phyloP scores from a whole-genome alignment of 2,113 vertebrate genomes.

The Gallinago media region DNA sequence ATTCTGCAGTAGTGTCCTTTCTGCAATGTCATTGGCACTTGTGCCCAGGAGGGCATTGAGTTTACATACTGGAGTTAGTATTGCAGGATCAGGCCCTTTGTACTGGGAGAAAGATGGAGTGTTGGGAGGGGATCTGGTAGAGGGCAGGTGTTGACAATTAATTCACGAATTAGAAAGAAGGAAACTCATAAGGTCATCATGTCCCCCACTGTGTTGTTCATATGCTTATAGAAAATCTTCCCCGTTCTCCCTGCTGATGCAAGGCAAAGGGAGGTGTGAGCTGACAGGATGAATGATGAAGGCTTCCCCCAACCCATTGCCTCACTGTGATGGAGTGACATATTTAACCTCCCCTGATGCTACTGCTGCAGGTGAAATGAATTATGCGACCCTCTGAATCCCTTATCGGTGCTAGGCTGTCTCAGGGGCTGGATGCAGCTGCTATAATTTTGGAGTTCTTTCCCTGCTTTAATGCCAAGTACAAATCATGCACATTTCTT shows the following conservation, averaged over 20 bases:
- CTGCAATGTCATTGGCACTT: neutral
- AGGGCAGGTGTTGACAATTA: constrained; percentile 56
- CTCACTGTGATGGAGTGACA: constrained; percentile 70
- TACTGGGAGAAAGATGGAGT: neutral
- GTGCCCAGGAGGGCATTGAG: neutral
- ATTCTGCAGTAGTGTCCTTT: neutral
- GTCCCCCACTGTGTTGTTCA: constrained; percentile 60
- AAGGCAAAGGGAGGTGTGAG: constrained; percentile 29
- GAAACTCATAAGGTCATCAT: constrained; percentile 47
- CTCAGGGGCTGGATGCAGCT: constrained; percentile 64
- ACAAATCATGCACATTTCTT: constrained; percentile 73
- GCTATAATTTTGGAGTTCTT: constrained; percentile 61
- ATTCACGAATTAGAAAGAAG: constrained; percentile 58
- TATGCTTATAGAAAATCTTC: constrained; percentile 55
- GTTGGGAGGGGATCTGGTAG: neutral
- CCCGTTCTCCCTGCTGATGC: neutral
- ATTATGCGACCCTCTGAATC: constrained; percentile 62
- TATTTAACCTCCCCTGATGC: constrained; percentile 73
- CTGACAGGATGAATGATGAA: constrained; percentile 76
- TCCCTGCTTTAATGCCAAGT: constrained; percentile 54
- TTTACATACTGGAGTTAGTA: neutral
- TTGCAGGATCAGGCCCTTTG: neutral
- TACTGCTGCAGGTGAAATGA: constrained; percentile 73
- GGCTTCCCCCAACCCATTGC: constrained; percentile 40
- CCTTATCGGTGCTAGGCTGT: constrained; percentile 18